These are phyloP conservation scores for Trichonephila clavata DNA, from an alignment of 1,140 invertebrate species.

Conservation along the genomic window DNA sequence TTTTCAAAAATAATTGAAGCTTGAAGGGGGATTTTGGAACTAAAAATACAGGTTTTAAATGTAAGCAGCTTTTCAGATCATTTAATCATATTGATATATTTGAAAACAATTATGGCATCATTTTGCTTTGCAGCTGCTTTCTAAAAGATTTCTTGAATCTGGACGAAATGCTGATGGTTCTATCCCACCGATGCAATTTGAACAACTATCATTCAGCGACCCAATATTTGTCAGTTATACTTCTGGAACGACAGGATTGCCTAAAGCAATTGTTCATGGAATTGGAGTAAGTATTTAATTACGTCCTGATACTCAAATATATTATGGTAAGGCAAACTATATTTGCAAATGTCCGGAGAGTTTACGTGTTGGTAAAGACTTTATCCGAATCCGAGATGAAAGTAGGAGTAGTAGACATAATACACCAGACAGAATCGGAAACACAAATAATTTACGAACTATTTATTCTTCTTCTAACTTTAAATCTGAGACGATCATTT, in stretches of 20 bases:
- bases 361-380: too few relatives aligned
- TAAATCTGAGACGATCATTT: too few relatives aligned
- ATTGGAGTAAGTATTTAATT: slow-evolving; percentile 81
- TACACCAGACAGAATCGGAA: too few relatives aligned
- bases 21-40: not conserved
- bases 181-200: slow-evolving; percentile 81
- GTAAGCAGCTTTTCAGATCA: not conserved
- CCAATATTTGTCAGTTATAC: slow-evolving; percentile 85
- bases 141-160: slow-evolving; percentile 79
- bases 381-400: too few relatives aligned
- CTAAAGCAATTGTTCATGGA: slow-evolving; percentile 86
- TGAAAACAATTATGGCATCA: not conserved
- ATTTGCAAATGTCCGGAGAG: too few relatives aligned
- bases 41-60: not conserved
- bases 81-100: not conserved
- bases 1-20: not conserved
- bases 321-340: too few relatives aligned
- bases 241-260: slow-evolving; percentile 85
- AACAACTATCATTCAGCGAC: slow-evolving; percentile 84
- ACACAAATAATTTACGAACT: too few relatives aligned
- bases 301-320: too few relatives aligned
- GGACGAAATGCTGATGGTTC: slow-evolving; percentile 77
- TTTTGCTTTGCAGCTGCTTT: slow-evolving; percentile 71
- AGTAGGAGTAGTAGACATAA: too few relatives aligned
- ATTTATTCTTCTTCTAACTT: too few relatives aligned